Evolutionary conservation across 2,113 vertebrate species (phyloP).

Genomic region (Microtus montanus): DNA sequence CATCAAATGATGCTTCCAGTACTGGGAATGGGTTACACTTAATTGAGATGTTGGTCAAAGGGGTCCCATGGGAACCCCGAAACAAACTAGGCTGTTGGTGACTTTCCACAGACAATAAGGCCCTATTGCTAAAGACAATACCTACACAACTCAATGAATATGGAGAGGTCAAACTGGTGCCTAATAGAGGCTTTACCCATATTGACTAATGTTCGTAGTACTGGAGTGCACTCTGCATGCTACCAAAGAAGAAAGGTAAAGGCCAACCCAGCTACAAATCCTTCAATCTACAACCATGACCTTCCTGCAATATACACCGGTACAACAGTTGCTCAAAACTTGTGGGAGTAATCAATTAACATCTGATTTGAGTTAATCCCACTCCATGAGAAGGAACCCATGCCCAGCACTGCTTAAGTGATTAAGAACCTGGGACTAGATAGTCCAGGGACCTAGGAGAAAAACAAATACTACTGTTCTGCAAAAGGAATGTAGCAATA

Average conservation of each 20-base stretch:
- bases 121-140: background rate
- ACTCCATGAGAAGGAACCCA: background rate
- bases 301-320: background rate
- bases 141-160: background rate
- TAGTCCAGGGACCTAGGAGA: background rate
- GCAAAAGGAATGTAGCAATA: background rate
- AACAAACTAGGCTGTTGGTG: background rate
- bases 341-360: background rate
- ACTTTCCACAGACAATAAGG: background rate
- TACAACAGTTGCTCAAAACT: background rate
- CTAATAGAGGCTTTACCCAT: background rate
- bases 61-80: no score
- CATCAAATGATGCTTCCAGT: background rate
- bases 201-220: background rate
- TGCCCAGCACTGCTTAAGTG: no score
- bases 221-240: background rate
- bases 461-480: background rate
- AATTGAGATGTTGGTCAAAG: background rate
- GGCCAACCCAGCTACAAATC: background rate
- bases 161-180: background rate
- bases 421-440: background rate
- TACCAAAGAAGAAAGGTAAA: background rate
- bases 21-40: background rate
- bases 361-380: background rate
- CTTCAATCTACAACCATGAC: background rate